These are phyloP conservation scores for Sminthurides aquaticus DNA, from an alignment of 2,888 invertebrate genomes.

Conservation along the genomic window DNA sequence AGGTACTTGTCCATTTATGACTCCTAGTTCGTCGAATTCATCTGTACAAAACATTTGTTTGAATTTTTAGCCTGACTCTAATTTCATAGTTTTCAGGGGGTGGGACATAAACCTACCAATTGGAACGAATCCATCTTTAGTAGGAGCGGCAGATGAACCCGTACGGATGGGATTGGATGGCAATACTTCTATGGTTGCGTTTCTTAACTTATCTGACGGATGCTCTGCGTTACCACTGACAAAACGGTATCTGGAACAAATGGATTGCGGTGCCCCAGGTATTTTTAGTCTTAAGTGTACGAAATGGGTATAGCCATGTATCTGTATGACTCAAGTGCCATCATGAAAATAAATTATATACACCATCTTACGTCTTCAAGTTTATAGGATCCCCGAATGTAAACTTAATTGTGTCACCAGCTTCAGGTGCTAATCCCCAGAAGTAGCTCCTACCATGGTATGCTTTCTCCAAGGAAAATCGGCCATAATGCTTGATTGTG, in stretches of 20 bases:
- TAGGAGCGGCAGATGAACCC: background rate
- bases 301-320: background rate
- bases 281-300: background rate
- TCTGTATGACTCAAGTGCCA: background rate
- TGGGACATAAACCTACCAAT: no score
- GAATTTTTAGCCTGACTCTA: no score
- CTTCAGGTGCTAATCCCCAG: conserved; percentile 80
- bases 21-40: conserved; percentile 69
- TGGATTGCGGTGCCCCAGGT: background rate
- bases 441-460: conserved; percentile 82
- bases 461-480: conserved; percentile 68
- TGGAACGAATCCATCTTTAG: background rate
- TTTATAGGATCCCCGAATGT: conserved; percentile 65
- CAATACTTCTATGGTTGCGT: conserved; percentile 75
- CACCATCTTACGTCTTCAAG: conserved; percentile 63
- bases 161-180: background rate
- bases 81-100: no score
- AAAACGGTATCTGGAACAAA: conserved; percentile 62
- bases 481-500: conserved; percentile 70
- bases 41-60: conserved; percentile 48
- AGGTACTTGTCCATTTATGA: conserved; percentile 66
- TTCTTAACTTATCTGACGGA: conserved; percentile 76
- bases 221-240: conserved; percentile 86
- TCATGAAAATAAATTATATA: no score
- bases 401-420: conserved; percentile 72